These are phyloP conservation scores for Athalia rosae DNA, from an alignment of 2,888 invertebrate genomes.

Conservation along the genomic window DNA sequence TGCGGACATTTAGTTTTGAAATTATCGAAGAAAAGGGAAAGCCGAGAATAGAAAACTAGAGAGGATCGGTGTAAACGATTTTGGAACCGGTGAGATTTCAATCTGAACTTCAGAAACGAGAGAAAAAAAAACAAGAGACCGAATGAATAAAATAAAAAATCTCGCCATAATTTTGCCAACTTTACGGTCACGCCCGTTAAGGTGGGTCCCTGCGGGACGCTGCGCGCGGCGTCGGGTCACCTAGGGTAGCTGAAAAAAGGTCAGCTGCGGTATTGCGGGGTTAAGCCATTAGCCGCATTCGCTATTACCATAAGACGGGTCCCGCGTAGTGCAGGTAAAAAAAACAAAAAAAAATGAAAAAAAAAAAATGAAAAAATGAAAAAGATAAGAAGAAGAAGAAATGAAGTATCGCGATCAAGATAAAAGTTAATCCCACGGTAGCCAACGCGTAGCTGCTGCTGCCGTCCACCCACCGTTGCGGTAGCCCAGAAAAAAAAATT, in stretches of 20 bases:
- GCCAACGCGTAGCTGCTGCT: background rate
- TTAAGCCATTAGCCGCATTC: constrained; percentile 20
- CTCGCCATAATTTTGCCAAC: constrained; percentile 56
- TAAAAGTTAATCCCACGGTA: constrained; percentile 26
- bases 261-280: constrained; percentile 9
- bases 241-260: background rate
- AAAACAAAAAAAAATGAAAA: background rate
- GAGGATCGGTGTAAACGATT: background rate
- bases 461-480: background rate
- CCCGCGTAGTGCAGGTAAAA: constrained; percentile 20
- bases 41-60: no score
- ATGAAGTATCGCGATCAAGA: constrained; percentile 44
- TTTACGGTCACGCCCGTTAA: constrained; percentile 53
- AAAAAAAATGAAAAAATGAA: background rate
- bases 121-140: background rate
- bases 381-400: background rate
- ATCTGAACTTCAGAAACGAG: background rate
- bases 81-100: no score
- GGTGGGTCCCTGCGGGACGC: constrained; percentile 48
- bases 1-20: no score
- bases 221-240: constrained; percentile 47
- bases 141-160: constrained; percentile 43
- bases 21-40: no score
- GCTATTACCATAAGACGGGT: constrained; percentile 25
- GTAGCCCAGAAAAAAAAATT: background rate